Base-by-base conservation (phyloP, 2,888 invertebrate species). In the Scaptomyza flava region DNA sequence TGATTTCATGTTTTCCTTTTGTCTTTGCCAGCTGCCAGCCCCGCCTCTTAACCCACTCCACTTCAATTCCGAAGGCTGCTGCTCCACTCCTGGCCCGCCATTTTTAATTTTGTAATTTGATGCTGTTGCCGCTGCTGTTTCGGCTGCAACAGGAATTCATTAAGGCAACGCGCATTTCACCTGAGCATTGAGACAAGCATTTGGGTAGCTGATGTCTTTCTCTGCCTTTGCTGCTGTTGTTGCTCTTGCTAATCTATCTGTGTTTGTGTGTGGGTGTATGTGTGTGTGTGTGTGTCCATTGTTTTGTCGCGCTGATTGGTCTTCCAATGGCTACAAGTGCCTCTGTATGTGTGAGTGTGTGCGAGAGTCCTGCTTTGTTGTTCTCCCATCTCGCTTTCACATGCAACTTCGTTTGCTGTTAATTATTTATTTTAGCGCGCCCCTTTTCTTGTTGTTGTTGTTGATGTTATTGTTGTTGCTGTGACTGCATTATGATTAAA, bases 61-160 rank as follows among this genome's bases (percentile, higher is more conserved):
- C 11, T 3, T 4, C 33, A 12, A 33, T 8, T 3, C 14, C 14
- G 4, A 4, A 14, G 38, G 14, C 14, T 14, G 48, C 48, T n/a
- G 31, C 23, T 8, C 14, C 20, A n/a, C 41, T 43, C 46, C 17
- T 30, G 20, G 20, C 51, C 36, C 75, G 86, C 91, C 90, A 90
- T 90, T 90, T 90, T 90, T 84, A 89, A 90, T 88, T 89, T 87
- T 89, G 89, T 89, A 89, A 90, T 88, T 88, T 89, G 81, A 89
- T 90, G 90, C 66, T 78, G 82, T 60, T 71, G 81, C 57, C 73
- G 78, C 76, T 81, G 68, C 62, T 73, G 46, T 47, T 60, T 31
- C 64, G 57, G 65, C 48, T 68, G 61, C 51, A 43, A 41, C 52
- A 63, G 78, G 63, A 76, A 80, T 73, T 83, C 73, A 86, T 86